A percentile compares a stretch with the other conserved stretches of the same genome.
Conservation (phyloP, 2,113 vertebrate species). For the Hiodon tergisus region DNA sequence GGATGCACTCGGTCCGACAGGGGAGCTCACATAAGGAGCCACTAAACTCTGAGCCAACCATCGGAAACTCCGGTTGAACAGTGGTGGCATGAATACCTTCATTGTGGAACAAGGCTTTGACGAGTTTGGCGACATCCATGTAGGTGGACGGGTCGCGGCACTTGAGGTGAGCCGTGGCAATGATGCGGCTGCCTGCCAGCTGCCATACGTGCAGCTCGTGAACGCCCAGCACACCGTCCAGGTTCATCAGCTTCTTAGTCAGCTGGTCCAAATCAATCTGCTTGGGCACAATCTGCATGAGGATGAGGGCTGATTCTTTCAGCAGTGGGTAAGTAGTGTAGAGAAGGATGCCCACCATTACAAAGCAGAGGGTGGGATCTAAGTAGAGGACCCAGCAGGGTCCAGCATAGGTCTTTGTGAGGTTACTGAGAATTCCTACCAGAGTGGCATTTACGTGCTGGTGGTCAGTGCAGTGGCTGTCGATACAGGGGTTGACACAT, state of each 20-base stretch:
- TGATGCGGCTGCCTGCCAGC: conserved; percentile 75
- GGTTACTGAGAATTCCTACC: conserved; percentile 19
- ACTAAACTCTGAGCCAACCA: conserved; percentile 55
- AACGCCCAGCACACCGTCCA: conserved; percentile 76
- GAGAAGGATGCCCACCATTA: conserved; percentile 76
- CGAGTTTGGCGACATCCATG: conserved; percentile 78
- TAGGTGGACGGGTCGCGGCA: conserved; percentile 74
- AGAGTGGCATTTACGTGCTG: conserved; percentile 51
- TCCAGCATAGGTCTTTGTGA: conserved; percentile 48
- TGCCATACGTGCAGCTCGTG: conserved; percentile 82
- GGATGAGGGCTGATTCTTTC: conserved; percentile 79
- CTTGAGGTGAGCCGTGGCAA: conserved; percentile 81
- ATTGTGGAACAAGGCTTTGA: conserved; percentile 77
- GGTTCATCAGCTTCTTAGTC: conserved; percentile 63
- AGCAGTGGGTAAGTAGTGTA: conserved; percentile 79
- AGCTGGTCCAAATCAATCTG: conserved; percentile 75
- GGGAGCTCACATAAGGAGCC: conserved; percentile 67
- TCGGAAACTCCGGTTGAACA: conserved; percentile 78
- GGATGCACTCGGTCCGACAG: conserved; percentile 75
- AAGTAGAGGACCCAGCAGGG: conserved; percentile 84
- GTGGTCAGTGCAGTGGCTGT: conserved; percentile 57
- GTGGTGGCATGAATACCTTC: conserved; percentile 81
- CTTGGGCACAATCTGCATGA: conserved; percentile 79
- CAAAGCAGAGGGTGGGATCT: conserved; percentile 75
- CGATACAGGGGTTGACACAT: conserved; percentile 67